Evolutionary conservation across 2,888 invertebrate species (phyloP).

Genomic region (Drosophila nr. medialis): DNA sequence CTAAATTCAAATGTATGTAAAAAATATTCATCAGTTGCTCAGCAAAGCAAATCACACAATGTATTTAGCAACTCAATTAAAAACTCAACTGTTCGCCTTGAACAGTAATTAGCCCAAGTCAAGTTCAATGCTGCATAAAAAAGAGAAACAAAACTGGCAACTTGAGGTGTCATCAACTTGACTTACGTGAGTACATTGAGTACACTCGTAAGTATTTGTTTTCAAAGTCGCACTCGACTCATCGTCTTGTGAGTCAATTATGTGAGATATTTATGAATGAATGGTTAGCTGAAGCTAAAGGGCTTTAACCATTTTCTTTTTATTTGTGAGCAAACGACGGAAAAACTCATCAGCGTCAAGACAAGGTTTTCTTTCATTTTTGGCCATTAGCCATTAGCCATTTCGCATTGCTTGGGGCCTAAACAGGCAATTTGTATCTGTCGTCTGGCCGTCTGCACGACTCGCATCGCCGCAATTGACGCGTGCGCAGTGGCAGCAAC

Average conservation of each 20-base stretch:
- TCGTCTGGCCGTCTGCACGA: conserved; percentile 42
- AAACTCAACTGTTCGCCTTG: conserved; percentile 15
- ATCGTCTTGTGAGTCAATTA: conserved; percentile 69
- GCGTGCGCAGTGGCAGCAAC: conserved; percentile 62
- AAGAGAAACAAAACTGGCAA: conserved; percentile 20
- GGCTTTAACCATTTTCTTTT: conserved; percentile 38
- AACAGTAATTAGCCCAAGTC: conserved; percentile 65
- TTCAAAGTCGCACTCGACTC: conserved; percentile 51
- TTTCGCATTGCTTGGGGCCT: conserved; percentile 42
- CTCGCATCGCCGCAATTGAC: conserved; percentile 53
- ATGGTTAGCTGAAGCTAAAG: conserved; percentile 37
- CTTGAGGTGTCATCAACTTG: conserved; percentile 62
- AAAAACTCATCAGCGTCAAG: conserved; percentile 47
- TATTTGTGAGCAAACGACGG: conserved; percentile 10
- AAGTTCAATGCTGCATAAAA: conserved; percentile 66
- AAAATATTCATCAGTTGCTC: conserved; percentile 31
- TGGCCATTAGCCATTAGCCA: conserved; percentile 54
- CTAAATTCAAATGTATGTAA: background rate
- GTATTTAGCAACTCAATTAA: conserved; percentile 12
- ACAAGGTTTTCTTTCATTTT: conserved; percentile 39
- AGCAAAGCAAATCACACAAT: conserved; percentile 46
- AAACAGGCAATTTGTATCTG: conserved; percentile 72
- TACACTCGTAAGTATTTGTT: conserved; percentile 49
- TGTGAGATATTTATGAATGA: conserved; percentile 76
- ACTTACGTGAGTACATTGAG: conserved; percentile 54